Base-by-base conservation (phyloP, 2,113 vertebrate genomes). In the Campylomormyrus tamandua region DNA sequence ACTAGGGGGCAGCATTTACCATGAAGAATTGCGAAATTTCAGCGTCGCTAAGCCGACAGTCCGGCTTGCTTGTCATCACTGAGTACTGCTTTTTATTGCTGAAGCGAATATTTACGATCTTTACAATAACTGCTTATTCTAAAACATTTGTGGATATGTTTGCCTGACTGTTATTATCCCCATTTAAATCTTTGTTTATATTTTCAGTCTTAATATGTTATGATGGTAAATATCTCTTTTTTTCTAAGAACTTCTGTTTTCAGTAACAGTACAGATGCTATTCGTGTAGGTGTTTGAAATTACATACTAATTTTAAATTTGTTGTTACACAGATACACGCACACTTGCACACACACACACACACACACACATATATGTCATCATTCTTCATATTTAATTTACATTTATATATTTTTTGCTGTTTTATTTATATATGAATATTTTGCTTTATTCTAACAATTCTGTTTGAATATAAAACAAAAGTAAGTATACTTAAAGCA, bases 1-100 rank as follows among this genome's bases (percentile, higher is more conserved):
- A 62, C 80, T 52, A 89, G 90, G 80, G 56, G 90, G 24, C 77
- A 70, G 77, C 45, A 53, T 90, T 90, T 31, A 74, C 87, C 90
- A 86, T 52, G 48, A 88, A 42, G n/a, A 88, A 48, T 21, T 17
- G 2, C 2, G 27, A 35, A 13, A 42, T 52, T 21, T 27, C 4
- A 6, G 27, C 7, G 48, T 19, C 13, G 21, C 50, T 53, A 46
- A 24, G 89, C 90, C 77, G 89, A 42, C 48, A 83, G 83, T 19
- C 31, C 3, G 35, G 39, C 27, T 58, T 7, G 39, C 48, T 46
- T 39, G 88, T 21, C 46, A 89, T 83, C 31, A 56, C 35, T 17
- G 56, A 46, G 19, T n/a, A 48, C 2, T 58, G 50, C 24, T 13
- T 19, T 45, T 48, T 84, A 80, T 48, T 10, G n/a, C n/a, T 10